Evolutionary conservation across 2,113 vertebrate species (phyloP).

Genomic region (Ceyx margarethae): DNA sequence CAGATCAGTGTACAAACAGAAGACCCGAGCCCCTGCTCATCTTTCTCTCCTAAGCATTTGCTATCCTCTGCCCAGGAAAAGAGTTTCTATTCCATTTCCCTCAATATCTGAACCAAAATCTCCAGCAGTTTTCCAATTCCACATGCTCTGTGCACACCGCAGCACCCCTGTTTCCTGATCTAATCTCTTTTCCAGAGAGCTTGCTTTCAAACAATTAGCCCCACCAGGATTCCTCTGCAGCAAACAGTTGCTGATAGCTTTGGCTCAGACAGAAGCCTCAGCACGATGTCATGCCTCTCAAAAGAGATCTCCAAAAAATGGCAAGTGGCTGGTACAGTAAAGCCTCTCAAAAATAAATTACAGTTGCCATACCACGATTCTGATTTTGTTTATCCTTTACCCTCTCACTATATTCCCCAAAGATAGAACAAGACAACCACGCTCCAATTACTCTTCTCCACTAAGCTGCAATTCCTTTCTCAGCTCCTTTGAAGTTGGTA

Average conservation of each 20-base stretch:
- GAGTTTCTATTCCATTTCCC: background rate
- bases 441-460: background rate
- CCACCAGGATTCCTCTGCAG: background rate
- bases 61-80: background rate
- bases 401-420: background rate
- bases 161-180: background rate
- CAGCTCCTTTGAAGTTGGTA: background rate
- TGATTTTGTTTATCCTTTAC: conserved; percentile 1
- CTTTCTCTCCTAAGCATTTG: background rate
- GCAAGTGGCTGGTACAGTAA: background rate
- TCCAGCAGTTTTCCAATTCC: background rate
- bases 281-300: background rate
- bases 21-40: background rate
- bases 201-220: conserved; percentile 35
- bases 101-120: background rate
- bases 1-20: background rate
- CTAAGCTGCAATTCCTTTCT: background rate
- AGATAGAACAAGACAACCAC: background rate
- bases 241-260: conserved; percentile 18
- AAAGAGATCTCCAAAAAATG: background rate
- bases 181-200: background rate
- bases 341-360: background rate
- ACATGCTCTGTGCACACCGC: background rate
- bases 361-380: background rate
- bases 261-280: background rate